Evolutionary conservation across 2,113 vertebrate species (phyloP).

Genomic region (Danionella cerebrum): DNA sequence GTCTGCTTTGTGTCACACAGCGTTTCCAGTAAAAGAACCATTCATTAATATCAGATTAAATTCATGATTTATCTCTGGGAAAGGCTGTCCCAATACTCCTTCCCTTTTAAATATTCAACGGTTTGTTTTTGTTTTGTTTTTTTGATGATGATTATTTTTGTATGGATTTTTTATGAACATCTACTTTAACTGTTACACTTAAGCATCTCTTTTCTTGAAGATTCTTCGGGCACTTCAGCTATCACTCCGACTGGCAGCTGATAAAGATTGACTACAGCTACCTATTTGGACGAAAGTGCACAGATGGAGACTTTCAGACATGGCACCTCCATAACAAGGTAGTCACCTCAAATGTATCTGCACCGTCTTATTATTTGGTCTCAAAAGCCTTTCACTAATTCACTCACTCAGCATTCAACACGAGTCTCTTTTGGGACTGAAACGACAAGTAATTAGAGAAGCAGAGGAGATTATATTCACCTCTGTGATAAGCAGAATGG

Average conservation of each 20-base stretch:
- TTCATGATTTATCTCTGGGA: not conserved
- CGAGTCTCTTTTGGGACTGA: constrained; percentile 15
- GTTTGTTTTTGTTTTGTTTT: too few species aligned
- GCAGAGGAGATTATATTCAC: not conserved
- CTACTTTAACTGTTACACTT: not conserved
- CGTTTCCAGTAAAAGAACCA: not conserved
- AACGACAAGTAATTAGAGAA: constrained; percentile 7
- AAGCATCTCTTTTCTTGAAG: constrained; percentile 31
- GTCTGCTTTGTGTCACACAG: not conserved
- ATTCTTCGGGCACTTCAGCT: constrained; percentile 92
- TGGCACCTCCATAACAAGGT: constrained; percentile 94
- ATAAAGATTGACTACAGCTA: constrained; percentile 93
- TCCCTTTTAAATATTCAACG: too few species aligned
- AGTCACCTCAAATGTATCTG: constrained; percentile 37
- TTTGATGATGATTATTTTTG: not conserved
- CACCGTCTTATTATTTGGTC: constrained; percentile 28
- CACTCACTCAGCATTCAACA: constrained; percentile 15
- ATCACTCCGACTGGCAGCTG: constrained; percentile 91
- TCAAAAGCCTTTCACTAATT: constrained; percentile 17
- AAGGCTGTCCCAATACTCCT: too few species aligned
- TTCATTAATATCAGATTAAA: not conserved
- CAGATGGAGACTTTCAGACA: constrained; percentile 85
- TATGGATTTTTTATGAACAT: not conserved
- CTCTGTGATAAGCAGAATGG: not conserved
- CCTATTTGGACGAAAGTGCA: constrained; percentile 78